phyloP scores from a whole-genome alignment of 2,797 vertebrate species.

The Danio aesculapii region DNA sequence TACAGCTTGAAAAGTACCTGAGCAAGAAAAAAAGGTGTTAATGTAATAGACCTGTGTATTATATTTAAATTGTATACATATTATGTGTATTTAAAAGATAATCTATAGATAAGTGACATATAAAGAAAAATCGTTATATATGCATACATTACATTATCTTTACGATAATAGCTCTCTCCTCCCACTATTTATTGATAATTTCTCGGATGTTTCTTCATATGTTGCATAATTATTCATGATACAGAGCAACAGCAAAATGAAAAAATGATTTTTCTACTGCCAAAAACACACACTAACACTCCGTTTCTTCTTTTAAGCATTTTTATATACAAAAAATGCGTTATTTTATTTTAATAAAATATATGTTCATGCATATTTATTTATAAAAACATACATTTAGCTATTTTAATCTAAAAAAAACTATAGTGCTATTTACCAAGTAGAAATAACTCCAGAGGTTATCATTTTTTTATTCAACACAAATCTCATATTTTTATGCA shows the following conservation, averaged over 20 bases:
- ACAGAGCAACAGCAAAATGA: not conserved
- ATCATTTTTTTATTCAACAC: not conserved
- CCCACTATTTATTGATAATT: not conserved
- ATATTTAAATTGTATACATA: not conserved
- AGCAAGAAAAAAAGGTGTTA: not conserved
- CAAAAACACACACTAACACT: not conserved
- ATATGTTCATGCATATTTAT: not conserved
- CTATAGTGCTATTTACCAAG: not conserved
- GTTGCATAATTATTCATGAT: not conserved
- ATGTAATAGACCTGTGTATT: not conserved
- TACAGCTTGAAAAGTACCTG: not conserved
- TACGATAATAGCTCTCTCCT: not conserved
- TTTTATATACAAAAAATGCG: too few species aligned
- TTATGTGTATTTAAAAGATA: too few species aligned
- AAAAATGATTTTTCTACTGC: not conserved
- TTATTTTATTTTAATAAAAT: too few species aligned
- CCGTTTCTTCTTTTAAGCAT: too few species aligned
- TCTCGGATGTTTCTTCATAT: not conserved
- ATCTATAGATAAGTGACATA: too few species aligned
- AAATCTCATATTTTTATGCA: not conserved
- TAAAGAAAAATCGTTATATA: too few species aligned
- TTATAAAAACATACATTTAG: not conserved
- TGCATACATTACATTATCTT: not conserved
- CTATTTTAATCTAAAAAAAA: not conserved
- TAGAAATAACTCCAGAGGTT: not conserved